These are phyloP conservation scores for Norana najaformis DNA, from an alignment of 2,888 invertebrate genomes.

Conservation along the genomic window DNA sequence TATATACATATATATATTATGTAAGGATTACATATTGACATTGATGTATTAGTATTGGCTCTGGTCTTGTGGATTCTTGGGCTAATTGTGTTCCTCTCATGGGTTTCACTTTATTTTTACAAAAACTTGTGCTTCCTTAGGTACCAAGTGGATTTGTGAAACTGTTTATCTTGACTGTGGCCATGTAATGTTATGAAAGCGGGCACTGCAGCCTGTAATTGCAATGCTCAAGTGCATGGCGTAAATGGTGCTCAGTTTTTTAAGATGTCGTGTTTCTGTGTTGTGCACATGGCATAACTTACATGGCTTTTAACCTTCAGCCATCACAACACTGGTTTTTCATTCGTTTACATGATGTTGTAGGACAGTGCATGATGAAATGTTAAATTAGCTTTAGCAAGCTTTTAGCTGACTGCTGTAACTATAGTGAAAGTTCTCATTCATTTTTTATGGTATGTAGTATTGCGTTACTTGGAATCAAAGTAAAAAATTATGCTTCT, in stretches of 20 bases:
- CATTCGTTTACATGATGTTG: neutral
- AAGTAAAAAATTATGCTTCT: no score
- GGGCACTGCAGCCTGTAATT: neutral
- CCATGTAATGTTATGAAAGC: neutral
- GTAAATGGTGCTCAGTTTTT: neutral
- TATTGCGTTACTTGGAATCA: neutral
- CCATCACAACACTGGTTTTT: neutral
- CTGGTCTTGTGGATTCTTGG: neutral
- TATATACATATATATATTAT: slow-evolving; percentile 2
- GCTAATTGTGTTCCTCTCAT: neutral
- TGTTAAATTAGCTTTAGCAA: neutral
- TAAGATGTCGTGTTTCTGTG: neutral
- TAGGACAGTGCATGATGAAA: neutral
- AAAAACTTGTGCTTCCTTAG: neutral
- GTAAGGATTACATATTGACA: slow-evolving; percentile 4
- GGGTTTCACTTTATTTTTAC: neutral
- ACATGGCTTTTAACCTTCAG: neutral
- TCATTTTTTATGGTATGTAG: neutral
- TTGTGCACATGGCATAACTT: neutral
- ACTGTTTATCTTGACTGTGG: neutral
- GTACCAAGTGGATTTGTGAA: no score
- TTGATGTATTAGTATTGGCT: neutral
- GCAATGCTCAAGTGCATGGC: neutral
- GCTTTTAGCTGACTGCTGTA: neutral
- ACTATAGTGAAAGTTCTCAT: neutral